phyloP scores from a whole-genome alignment of 2,113 vertebrate genomes.

The Lamprotornis superbus region DNA sequence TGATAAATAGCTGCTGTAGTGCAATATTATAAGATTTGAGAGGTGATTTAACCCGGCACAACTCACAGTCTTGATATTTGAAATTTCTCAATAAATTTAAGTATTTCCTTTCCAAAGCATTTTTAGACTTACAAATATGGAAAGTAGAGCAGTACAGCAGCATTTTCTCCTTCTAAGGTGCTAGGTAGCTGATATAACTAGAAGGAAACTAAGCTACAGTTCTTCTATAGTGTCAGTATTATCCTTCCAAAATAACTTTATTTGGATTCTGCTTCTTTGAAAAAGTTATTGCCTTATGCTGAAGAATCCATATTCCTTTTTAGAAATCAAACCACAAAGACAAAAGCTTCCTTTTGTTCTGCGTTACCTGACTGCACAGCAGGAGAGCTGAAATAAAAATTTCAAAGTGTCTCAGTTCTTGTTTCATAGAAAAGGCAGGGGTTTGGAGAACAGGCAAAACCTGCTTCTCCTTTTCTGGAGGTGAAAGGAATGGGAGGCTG shows the following conservation, averaged over 20 bases:
- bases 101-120: background rate
- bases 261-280: background rate
- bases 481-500: conserved; percentile 23
- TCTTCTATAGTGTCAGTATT: background rate
- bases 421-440: background rate
- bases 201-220: background rate
- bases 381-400: conserved; percentile 23
- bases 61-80: background rate
- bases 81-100: background rate
- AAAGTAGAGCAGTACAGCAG: background rate
- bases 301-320: background rate
- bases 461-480: background rate
- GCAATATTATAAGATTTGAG: background rate
- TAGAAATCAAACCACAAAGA: conserved; percentile 17
- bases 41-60: background rate
- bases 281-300: background rate
- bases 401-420: background rate
- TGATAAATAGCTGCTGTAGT: background rate
- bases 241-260: background rate
- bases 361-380: conserved; percentile 10
- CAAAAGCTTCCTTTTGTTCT: conserved; percentile 32
- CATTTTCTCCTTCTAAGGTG: background rate
- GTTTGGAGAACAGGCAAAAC: background rate
- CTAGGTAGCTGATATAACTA: background rate
- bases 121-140: background rate